These are phyloP conservation scores for Anthoscopus minutus DNA, from an alignment of 2,113 vertebrate species.

Conservation along the genomic window DNA sequence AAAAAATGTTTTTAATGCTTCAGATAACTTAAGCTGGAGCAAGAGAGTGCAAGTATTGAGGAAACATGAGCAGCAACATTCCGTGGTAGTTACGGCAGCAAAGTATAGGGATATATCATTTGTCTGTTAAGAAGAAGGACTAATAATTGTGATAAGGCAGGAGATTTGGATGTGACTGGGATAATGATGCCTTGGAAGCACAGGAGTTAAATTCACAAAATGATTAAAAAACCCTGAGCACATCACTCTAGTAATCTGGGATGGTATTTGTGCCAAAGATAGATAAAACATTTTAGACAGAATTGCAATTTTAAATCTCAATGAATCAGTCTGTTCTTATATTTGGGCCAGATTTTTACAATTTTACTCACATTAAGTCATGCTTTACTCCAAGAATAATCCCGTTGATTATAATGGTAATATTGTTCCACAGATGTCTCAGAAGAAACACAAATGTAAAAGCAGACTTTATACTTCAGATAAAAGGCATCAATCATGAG, in stretches of 20 bases:
- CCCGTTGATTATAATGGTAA: slow-evolving; percentile 42
- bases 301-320: slow-evolving; percentile 31
- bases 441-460: slow-evolving; percentile 35
- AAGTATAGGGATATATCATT: neutral
- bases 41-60: fast-evolving
- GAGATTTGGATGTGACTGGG: neutral
- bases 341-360: slow-evolving; percentile 40
- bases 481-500: slow-evolving; percentile 28
- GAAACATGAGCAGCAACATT: neutral
- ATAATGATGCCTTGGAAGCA: neutral
- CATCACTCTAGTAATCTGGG: slow-evolving; percentile 16
- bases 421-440: slow-evolving; percentile 49
- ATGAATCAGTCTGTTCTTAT: slow-evolving; percentile 37
- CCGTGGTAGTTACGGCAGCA: neutral
- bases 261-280: slow-evolving; percentile 12
- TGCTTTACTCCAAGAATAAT: slow-evolving; percentile 37
- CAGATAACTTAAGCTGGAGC: neutral
- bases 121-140: neutral
- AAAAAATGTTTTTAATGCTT: neutral
- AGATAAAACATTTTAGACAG: slow-evolving; percentile 33
- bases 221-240: neutral
- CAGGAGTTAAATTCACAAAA: slow-evolving; percentile 1
- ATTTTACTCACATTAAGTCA: slow-evolving; percentile 53
- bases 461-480: slow-evolving; percentile 43
- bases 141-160: neutral